Evolutionary conservation across 2,113 vertebrate species (phyloP).

Genomic region (Alaudala cheleensis): DNA sequence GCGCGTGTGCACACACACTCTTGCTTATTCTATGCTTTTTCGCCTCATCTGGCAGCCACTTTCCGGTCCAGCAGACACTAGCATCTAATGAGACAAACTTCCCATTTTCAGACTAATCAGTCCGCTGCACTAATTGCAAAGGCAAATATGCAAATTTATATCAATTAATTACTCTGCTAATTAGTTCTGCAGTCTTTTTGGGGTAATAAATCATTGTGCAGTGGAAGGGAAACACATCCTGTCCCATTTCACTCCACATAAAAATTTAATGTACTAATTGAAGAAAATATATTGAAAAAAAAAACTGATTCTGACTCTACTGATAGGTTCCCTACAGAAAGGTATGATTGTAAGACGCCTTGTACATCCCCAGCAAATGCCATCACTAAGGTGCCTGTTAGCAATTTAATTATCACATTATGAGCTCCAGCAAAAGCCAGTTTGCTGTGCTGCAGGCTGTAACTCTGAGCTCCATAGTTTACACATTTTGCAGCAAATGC

Average conservation of each 20-base stretch:
- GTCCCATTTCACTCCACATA: slow-evolving; percentile 87
- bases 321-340: slow-evolving; percentile 72
- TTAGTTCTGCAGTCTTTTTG: slow-evolving; percentile 99
- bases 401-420: slow-evolving; percentile 99
- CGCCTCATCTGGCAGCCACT: slow-evolving; percentile 93
- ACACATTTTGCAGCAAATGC: slow-evolving; percentile 76
- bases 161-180: slow-evolving; percentile 99
- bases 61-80: slow-evolving; percentile 93
- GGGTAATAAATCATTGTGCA: slow-evolving; percentile 99
- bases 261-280: slow-evolving; percentile 87
- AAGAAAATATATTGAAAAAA: slow-evolving; percentile 72
- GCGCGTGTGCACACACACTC: background rate
- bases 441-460: slow-evolving; percentile 84
- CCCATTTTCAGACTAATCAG: slow-evolving; percentile 99
- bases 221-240: slow-evolving; percentile 88
- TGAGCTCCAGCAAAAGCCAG: slow-evolving; percentile 87
- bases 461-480: slow-evolving; percentile 78
- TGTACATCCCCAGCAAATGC: slow-evolving; percentile 76
- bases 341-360: slow-evolving; percentile 74
- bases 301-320: slow-evolving; percentile 23
- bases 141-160: slow-evolving; percentile 99
- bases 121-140: slow-evolving; percentile 99
- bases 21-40: slow-evolving; percentile 83
- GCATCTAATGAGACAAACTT: slow-evolving; percentile 99
- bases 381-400: slow-evolving; percentile 90